These are phyloP conservation scores for Thermophis baileyi DNA, from an alignment of 2,113 vertebrate species.

Conservation along the genomic window DNA sequence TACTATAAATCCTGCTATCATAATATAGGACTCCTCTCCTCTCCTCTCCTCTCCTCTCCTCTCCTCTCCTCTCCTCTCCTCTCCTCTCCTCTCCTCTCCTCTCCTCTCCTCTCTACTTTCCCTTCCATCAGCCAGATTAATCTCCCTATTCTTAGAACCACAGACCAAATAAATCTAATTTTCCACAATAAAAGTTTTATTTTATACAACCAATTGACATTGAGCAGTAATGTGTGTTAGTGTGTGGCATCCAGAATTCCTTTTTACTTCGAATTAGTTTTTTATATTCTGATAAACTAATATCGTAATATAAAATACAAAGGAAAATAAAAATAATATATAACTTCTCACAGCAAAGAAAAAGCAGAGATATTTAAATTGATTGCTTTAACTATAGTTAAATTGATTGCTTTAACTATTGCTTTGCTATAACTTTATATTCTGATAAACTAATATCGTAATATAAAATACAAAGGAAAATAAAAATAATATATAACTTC, in stretches of 20 bases:
- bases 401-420: too few species aligned
- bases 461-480: neutral
- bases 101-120: neutral
- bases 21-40: neutral
- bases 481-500: too few species aligned
- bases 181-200: neutral
- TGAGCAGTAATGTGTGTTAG: neutral
- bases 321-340: too few species aligned
- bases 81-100: too few species aligned
- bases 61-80: too few species aligned
- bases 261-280: neutral
- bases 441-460: neutral
- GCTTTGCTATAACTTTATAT: neutral
- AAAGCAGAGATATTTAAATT: too few species aligned
- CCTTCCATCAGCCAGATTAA: neutral
- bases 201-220: neutral
- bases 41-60: too few species aligned
- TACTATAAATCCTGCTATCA: neutral
- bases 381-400: too few species aligned
- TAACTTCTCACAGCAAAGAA: too few species aligned
- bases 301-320: neutral
- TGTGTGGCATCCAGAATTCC: neutral
- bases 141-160: neutral
- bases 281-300: neutral
- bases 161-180: neutral